phyloP scores from a whole-genome alignment of 1,140 invertebrate species.

The Trypoxylus dichotomus region DNA sequence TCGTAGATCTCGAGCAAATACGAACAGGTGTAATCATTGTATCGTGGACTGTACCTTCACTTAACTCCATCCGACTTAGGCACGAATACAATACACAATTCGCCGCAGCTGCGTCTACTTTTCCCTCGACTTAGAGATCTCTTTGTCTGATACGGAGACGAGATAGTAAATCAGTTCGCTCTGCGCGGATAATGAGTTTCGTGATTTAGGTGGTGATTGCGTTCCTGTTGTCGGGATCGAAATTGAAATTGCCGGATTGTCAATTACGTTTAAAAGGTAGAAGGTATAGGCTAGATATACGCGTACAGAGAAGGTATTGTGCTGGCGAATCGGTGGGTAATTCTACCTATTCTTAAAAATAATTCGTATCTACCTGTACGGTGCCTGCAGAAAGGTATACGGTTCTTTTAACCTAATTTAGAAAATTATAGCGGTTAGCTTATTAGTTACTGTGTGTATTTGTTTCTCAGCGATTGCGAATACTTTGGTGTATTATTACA shows the following conservation, averaged over 20 bases:
- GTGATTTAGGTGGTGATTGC: constrained; percentile 12
- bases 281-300: neutral
- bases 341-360: constrained; percentile 9
- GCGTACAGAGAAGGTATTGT: neutral
- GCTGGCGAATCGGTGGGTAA: neutral
- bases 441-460: neutral
- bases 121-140: constrained; percentile 13
- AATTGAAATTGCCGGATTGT: constrained; percentile 9
- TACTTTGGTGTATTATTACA: neutral
- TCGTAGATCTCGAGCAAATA: no score
- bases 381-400: neutral
- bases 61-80: neutral
- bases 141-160: constrained; percentile 4
- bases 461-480: neutral
- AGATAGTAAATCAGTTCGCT: neutral
- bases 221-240: neutral
- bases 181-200: constrained; percentile 1
- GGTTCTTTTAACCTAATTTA: neutral
- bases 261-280: neutral
- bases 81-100: neutral
- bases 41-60: neutral
- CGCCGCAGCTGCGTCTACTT: neutral
- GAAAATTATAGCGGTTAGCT: constrained; percentile 5
- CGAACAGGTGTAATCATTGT: no score
- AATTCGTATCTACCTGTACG: neutral